Conservation (phyloP, 2,113 vertebrate species). For the Eclectus roratus region DNA sequence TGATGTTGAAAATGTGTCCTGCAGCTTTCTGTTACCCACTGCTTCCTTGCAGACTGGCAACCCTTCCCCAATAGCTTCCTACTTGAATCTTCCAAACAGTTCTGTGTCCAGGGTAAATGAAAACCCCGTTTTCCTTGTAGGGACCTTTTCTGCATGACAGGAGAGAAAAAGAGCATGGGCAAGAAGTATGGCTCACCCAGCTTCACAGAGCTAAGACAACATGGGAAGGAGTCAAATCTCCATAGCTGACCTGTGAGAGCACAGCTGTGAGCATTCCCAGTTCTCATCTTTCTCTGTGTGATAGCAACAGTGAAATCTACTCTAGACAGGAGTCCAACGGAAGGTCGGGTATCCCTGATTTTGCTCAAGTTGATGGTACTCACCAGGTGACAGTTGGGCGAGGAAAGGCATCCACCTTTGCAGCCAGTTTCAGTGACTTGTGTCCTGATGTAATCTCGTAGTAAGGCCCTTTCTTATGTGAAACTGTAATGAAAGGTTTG, state of each 20-base stretch:
- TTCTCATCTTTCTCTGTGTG: neutral
- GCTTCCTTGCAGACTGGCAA: neutral
- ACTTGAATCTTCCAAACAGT: neutral
- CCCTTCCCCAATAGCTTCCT: neutral
- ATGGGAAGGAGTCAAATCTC: neutral
- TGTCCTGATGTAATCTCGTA: slow-evolving; percentile 61
- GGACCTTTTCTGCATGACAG: neutral
- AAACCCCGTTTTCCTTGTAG: neutral
- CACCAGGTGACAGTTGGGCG: slow-evolving; percentile 78
- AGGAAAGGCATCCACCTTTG: slow-evolving; percentile 81
- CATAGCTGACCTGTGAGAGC: neutral
- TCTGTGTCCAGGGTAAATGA: neutral
- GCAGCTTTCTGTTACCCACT: neutral
- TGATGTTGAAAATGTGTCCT: neutral
- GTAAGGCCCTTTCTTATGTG: slow-evolving; percentile 46
- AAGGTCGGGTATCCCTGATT: accelerated
- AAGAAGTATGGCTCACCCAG: neutral
- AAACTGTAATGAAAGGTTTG: slow-evolving; percentile 77
- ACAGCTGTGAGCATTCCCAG: neutral
- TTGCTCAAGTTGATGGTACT: neutral
- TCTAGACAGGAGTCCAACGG: neutral
- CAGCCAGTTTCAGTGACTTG: slow-evolving; percentile 74
- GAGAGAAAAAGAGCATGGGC: neutral
- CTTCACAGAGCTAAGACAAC: neutral
- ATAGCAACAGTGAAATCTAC: neutral